Conservation (phyloP, 1,140 invertebrate species). For the Diploscapter pachys region DNA sequence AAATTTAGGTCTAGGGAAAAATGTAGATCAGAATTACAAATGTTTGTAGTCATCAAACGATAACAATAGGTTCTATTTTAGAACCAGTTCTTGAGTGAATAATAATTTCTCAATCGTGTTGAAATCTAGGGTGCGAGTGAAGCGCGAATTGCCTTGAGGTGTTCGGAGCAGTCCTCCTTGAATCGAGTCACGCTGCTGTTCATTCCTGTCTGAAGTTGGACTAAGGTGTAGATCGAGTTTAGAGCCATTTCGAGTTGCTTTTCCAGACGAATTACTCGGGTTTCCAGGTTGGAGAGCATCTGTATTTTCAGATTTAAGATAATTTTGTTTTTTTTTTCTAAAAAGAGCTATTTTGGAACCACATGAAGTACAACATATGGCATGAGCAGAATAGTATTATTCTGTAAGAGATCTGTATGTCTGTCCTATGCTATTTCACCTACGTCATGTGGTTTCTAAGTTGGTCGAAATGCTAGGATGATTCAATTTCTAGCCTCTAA, state of each 20-base stretch:
- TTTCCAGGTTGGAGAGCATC: conserved; percentile 42
- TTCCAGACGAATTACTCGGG: conserved; percentile 48
- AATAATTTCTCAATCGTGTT: too few species aligned
- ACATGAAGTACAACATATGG: conserved; percentile 2
- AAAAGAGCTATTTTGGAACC: conserved; percentile 29
- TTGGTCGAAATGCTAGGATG: too few species aligned
- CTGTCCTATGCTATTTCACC: background rate
- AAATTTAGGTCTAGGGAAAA: too few species aligned
- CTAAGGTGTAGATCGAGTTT: conserved; percentile 52
- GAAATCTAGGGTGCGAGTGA: background rate
- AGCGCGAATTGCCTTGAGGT: conserved; percentile 17
- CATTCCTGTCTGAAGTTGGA: conserved; percentile 55
- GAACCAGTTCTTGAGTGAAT: too few species aligned
- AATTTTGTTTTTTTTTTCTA: conserved; percentile 17
- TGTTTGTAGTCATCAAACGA: too few species aligned
- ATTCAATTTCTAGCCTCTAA: too few species aligned
- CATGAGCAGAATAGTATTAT: conserved; percentile 33
- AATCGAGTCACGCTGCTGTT: conserved; percentile 42
- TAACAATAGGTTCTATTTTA: too few species aligned
- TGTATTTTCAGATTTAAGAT: conserved; percentile 30
- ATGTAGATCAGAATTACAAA: too few species aligned
- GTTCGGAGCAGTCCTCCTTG: conserved; percentile 34
- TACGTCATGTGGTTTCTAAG: too few species aligned
- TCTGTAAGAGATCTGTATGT: conserved; percentile 11
- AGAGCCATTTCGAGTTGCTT: conserved; percentile 58